A percentile compares a stretch with the other conserved stretches of the same genome.
phyloP scores from a whole-genome alignment of 2,888 invertebrate species.

The Ichneumoninae sp. region DNA sequence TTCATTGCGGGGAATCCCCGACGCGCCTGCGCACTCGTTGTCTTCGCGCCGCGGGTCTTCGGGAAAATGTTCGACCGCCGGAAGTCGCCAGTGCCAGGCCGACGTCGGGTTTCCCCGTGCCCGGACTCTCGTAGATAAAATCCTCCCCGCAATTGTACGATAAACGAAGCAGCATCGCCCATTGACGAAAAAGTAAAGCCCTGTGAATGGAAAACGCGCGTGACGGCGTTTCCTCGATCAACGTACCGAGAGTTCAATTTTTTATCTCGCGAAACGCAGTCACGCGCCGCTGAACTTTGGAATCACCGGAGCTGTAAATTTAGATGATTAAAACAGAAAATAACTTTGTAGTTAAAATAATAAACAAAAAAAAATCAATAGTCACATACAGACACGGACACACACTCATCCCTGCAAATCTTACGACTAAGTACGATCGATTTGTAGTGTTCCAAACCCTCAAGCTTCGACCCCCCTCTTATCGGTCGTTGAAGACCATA shows the following conservation, averaged over 20 bases:
- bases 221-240: conserved; percentile 18
- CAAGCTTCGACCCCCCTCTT: conserved; percentile 44
- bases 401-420: conserved; percentile 57
- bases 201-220: conserved; percentile 29
- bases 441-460: conserved; percentile 52
- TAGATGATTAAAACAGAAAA: conserved; percentile 42
- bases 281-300: conserved; percentile 12
- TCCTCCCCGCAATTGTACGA: conserved; percentile 47
- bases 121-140: conserved; percentile 58
- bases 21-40: conserved; percentile 14
- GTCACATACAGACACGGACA: conserved; percentile 50
- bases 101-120: conserved; percentile 33
- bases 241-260: conserved; percentile 12
- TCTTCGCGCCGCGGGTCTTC: not conserved
- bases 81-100: conserved; percentile 1
- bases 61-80: conserved; percentile 1
- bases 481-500: conserved; percentile 40
- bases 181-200: conserved; percentile 8
- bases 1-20: conserved; percentile 27
- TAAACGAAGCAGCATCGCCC: conserved; percentile 57
- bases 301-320: conserved; percentile 49
- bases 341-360: conserved; percentile 57
- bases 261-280: conserved; percentile 18
- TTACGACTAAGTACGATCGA: conserved; percentile 61
- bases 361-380: conserved; percentile 53